Evolutionary conservation across 2,888 invertebrate species (phyloP), one percentile per base, ranked within the genome.

Genomic region (Clostera curtula): DNA sequence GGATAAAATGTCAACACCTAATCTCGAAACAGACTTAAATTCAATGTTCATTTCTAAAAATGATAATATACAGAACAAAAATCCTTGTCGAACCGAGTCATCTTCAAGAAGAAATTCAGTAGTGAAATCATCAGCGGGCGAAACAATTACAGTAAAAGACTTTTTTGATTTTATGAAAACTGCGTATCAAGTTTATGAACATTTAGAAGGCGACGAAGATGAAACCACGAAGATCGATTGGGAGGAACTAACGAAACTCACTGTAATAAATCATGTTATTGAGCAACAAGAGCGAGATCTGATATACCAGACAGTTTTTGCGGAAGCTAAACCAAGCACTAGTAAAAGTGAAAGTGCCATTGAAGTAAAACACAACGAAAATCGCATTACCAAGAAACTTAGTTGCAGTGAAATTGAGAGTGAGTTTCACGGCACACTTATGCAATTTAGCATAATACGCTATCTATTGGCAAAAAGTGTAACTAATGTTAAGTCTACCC

Each of bases 111-210:
- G 49, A 42, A 70, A 63, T 40, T 68, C 69, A 1, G 25, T 43
- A 1, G 49, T 42, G 1, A 70, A 62, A 36, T 20, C 53, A n/a
- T 49, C 26, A 16, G 41, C 69, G 29, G 77, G 87, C 1, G 88
- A 90, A 63, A 85, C 90, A 14, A 87, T 91, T 24, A 88, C 90
- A 0, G 87, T 90, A 4, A 87, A 88, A 61, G 88, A 89, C 48
- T 91, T 91, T 55, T 87, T 91, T 47, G 89, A 90, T 54, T 90
- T 90, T 55, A 85, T 91, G 77, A 88, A 88, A 60, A 90, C 89
- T 4, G 90, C 91, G 0, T 91, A 91, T 65, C 90, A 90, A 73
- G 88, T 91, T 6, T 84, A 80, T 31, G 83, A 84, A 44, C 74
- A 82, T 43, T 53, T 76, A 34, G 79, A 73, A 65, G 79, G 63